Evolutionary conservation across 2,888 invertebrate genomes (phyloP).

Genomic region (Eupsilia transversa): DNA sequence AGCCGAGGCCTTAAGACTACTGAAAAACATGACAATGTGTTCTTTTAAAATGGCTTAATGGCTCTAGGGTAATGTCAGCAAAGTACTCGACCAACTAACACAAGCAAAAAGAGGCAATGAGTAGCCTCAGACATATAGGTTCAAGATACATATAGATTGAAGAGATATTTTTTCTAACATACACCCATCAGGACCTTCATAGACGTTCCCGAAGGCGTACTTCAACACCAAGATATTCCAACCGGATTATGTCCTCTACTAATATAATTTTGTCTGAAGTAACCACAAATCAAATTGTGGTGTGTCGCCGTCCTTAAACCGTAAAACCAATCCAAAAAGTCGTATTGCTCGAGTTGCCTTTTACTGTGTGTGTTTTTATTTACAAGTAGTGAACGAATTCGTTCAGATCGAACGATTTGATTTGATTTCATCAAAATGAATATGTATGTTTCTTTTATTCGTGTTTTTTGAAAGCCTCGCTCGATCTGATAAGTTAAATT

Average conservation of each 20-base stretch:
- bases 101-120: background rate
- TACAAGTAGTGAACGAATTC: conserved; percentile 48
- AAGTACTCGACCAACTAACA: background rate
- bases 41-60: background rate
- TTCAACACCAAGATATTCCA: background rate
- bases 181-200: background rate
- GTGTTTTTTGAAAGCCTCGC: conserved; percentile 40
- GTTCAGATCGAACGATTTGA: conserved; percentile 43
- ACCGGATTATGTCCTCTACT: background rate
- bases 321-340: conserved; percentile 20
- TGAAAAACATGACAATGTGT: background rate
- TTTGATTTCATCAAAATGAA: conserved; percentile 49
- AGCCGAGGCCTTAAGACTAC: too few relatives aligned
- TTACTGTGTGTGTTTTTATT: conserved; percentile 23
- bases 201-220: background rate
- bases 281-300: conserved; percentile 19
- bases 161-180: background rate
- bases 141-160: background rate
- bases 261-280: conserved; percentile 12
- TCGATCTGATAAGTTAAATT: conserved; percentile 48
- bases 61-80: background rate
- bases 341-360: conserved; percentile 17
- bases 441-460: conserved; percentile 40
- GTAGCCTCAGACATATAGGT: background rate
- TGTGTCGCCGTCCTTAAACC: background rate